Evolutionary conservation across 2,888 invertebrate species (phyloP), one percentile per base, ranked within the genome.

Genomic region (Amphimallon solstitiale): DNA sequence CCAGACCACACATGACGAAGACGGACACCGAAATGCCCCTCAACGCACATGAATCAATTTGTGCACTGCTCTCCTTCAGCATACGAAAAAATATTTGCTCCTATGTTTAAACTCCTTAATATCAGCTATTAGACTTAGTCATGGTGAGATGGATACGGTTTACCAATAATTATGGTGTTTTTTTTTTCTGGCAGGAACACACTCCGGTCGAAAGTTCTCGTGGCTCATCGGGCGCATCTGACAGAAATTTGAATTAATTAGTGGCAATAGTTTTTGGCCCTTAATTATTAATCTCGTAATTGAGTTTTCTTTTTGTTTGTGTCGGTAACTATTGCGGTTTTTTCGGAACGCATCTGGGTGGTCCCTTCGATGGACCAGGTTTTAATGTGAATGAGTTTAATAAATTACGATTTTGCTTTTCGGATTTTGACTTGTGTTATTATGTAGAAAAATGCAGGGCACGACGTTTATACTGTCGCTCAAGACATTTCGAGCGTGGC

Each of bases 231-330:
- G 51, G 6, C 29, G 56, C 56, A 40, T 56, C 63, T 63, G 63
- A 63, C 63, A 54, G 63, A 63, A 54, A 63, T 63, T 54, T 45
- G 63, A 63, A 63, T 63, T 63, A 63, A 63, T 63, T 63, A 63
- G 56, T 40, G 14, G 40, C 40, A 56, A 56, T 21, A 21, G 56
- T 23, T 10, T 5, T 56, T 12, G 21, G 14, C 21, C 56, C 23
- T 56, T 56, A 56, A 56, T 56, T 56, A 56, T 56, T 56, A 56
- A 56, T 56, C 56, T 56, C 40, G 56, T 38, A 54, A 38, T 56
- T 7, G 9, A 7, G 40, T 40, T 40, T 40, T 56, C 40, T 56
- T 56, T 56, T 56, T 40, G 40, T 56, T 56, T 23, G 40, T 40
- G 21, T 1, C 9, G 21, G 56, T 19, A 23, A 56, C 23, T 38